phyloP scores from a whole-genome alignment of 2,888 invertebrate species.

The Salticus scenicus region DNA sequence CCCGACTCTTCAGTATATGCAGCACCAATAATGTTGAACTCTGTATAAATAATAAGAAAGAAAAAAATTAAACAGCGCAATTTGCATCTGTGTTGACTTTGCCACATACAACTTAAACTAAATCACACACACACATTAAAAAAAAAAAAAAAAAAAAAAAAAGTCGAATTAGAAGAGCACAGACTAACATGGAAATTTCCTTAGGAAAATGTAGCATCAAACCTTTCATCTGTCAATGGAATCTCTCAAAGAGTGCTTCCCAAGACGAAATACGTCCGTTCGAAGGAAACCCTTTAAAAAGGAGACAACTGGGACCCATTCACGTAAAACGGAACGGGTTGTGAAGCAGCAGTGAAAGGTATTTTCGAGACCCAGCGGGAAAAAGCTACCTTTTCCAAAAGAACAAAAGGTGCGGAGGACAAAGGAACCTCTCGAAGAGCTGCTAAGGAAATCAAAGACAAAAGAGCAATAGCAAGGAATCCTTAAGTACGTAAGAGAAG shows the following conservation, averaged over 20 bases:
- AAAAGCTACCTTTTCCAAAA: slow-evolving; percentile 1
- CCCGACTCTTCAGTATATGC: no score
- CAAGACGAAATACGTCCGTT: neutral
- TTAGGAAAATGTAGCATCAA: no score
- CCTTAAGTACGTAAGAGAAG: slow-evolving; percentile 54
- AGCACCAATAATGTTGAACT: no score
- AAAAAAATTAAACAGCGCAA: no score
- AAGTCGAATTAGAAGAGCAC: no score
- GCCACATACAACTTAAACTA: no score
- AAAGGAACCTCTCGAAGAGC: slow-evolving; percentile 37
- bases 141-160: no score
- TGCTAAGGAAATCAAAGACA: slow-evolving; percentile 54
- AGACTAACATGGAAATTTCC: no score
- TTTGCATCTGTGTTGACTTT: no score
- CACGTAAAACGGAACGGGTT: neutral
- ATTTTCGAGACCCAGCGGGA: neutral
- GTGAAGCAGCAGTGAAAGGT: neutral
- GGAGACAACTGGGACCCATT: neutral
- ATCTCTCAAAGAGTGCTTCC: neutral
- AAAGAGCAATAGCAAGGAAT: slow-evolving; percentile 54
- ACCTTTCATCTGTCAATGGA: no score
- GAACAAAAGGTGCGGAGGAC: slow-evolving; percentile 18
- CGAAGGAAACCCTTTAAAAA: neutral
- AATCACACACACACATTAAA: no score
- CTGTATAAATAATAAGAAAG: no score